A percentile compares a stretch with the other conserved stretches of the same genome.
phyloP scores from a whole-genome alignment of 35 echinoderm and acorn worm genomes.

The Diadema setosum region DNA sequence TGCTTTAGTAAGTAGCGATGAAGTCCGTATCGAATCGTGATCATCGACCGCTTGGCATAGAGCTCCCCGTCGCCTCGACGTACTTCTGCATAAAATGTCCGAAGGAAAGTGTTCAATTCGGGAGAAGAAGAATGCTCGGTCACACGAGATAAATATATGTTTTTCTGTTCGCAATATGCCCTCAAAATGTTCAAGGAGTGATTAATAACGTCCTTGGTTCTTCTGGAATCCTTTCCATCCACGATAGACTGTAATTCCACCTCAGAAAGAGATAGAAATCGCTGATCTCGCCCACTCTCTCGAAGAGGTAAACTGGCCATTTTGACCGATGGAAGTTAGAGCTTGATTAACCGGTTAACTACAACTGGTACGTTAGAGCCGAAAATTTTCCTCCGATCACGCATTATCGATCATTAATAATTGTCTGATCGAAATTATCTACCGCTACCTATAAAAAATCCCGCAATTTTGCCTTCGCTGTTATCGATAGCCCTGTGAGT shows the following conservation, averaged over 20 bases:
- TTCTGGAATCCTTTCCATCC: background rate
- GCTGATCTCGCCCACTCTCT: background rate
- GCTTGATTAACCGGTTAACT: too few species aligned
- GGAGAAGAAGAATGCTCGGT: background rate
- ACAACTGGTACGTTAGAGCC: too few species aligned
- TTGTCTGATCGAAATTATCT: too few species aligned
- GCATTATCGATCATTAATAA: too few species aligned
- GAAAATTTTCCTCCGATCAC: too few species aligned
- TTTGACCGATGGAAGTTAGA: too few species aligned
- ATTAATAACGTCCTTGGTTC: background rate
- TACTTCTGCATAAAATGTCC: background rate
- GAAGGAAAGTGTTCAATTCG: slow-evolving; percentile 4
- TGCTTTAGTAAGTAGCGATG: slow-evolving; percentile 5
- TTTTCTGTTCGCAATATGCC: background rate
- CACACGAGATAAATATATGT: background rate
- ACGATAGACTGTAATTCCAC: background rate
- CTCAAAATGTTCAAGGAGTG: background rate
- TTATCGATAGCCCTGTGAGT: too few species aligned
- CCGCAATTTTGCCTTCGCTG: too few species aligned
- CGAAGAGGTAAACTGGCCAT: background rate
- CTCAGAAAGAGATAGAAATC: background rate
- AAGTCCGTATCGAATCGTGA: slow-evolving; percentile 15
- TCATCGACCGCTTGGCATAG: slow-evolving; percentile 8
- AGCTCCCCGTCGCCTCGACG: background rate
- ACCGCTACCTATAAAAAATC: too few species aligned